phyloP scores from a whole-genome alignment of 2,797 vertebrate genomes.

The Tiaroga cobitis region DNA sequence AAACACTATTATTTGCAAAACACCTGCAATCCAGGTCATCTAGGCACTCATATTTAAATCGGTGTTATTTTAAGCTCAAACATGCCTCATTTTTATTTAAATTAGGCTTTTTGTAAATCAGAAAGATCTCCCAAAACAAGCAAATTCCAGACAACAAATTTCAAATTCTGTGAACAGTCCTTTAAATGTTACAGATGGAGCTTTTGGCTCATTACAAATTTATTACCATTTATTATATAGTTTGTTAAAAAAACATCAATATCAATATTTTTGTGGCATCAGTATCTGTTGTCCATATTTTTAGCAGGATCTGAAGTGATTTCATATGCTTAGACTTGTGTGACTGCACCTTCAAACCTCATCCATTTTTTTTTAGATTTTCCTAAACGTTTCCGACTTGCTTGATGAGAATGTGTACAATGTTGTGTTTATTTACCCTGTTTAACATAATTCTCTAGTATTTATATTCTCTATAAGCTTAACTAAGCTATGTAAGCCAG shows the following conservation, averaged over 20 bases:
- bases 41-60: not conserved
- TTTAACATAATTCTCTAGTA: slow-evolving; percentile 13
- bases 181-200: not conserved
- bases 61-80: not conserved
- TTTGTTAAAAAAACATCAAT: not conserved
- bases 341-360: too few species aligned
- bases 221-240: too few species aligned
- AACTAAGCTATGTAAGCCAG: not conserved
- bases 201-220: not conserved
- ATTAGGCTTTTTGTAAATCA: not conserved
- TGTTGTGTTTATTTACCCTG: not conserved
- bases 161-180: not conserved
- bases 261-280: too few species aligned
- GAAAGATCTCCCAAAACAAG: not conserved
- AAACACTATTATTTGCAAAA: not conserved
- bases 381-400: not conserved
- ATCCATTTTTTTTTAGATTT: not conserved
- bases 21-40: not conserved
- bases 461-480: slow-evolving; percentile 14
- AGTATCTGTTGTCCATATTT: not conserved
- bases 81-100: not conserved
- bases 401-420: not conserved
- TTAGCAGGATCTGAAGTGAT: not conserved
- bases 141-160: not conserved
- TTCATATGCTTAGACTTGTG: not conserved